Evolutionary conservation across 2,113 vertebrate species (phyloP).

Genomic region (Loxodonta africana): DNA sequence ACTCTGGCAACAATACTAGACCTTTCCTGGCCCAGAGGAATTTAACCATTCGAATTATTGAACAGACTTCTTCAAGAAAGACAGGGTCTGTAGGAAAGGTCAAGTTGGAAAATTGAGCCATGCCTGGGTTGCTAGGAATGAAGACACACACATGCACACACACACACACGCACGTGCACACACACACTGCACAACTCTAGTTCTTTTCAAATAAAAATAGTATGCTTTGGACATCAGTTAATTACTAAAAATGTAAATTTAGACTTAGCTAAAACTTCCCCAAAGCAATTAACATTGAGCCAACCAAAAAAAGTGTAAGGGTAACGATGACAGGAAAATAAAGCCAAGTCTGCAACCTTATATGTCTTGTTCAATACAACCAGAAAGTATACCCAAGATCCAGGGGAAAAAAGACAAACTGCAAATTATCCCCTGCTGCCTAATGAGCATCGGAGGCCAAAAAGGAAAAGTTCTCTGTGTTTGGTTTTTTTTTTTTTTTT

Average conservation of each 20-base stretch:
- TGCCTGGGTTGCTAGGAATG: background rate
- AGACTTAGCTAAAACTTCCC: conserved; percentile 14
- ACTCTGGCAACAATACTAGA: conserved; percentile 66
- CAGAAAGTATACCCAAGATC: background rate
- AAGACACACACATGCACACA: background rate
- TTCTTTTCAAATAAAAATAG: background rate
- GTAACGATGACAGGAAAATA: conserved; percentile 34
- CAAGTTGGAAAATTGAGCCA: conserved; percentile 30
- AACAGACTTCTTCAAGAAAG: conserved; percentile 65
- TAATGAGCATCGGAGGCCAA: conserved; percentile 13
- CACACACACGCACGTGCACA: too few species aligned
- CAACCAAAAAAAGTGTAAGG: background rate
- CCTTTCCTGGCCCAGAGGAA: conserved; percentile 60
- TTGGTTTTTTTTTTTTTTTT: background rate
- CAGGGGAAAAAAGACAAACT: background rate
- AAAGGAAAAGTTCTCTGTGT: background rate
- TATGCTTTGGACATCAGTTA: conserved; percentile 37
- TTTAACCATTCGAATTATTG: conserved; percentile 72
- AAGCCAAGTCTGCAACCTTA: background rate
- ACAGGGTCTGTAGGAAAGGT: conserved; percentile 60
- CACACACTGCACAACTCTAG: background rate
- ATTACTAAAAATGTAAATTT: conserved; percentile 56
- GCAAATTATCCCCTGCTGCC: background rate
- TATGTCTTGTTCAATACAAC: background rate
- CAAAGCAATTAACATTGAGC: conserved; percentile 64